A percentile compares a stretch with the other conserved stretches of the same genome.
phyloP scores from a whole-genome alignment of 2,113 vertebrate genomes.

The Piliocolobus tephrosceles region DNA sequence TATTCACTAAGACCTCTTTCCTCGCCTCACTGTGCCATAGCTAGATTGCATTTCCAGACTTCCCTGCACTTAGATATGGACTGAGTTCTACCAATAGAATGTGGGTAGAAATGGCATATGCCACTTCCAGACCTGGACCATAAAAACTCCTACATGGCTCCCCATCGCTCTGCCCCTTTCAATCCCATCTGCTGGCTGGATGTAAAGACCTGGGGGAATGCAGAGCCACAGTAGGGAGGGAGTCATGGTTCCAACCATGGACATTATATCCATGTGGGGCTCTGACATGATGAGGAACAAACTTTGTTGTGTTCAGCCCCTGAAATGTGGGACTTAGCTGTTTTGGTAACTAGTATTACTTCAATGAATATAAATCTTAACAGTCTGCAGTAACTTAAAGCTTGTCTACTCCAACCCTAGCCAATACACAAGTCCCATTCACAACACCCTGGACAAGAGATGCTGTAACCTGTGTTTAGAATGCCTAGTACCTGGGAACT shows the following conservation, averaged over 20 bases:
- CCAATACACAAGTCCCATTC: background rate
- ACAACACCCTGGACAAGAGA: background rate
- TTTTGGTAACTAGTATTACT: background rate
- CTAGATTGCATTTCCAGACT: background rate
- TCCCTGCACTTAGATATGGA: background rate
- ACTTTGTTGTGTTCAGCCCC: background rate
- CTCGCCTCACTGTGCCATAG: background rate
- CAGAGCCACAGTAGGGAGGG: background rate
- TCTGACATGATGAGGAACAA: background rate
- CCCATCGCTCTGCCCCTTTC: accelerated
- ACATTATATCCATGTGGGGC: background rate
- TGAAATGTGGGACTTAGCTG: background rate
- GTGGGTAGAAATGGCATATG: background rate
- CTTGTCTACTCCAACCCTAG: background rate
- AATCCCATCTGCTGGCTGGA: background rate
- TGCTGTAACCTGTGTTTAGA: background rate
- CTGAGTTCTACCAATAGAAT: background rate
- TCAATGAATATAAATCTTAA: background rate
- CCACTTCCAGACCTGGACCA: background rate
- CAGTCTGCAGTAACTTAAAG: background rate
- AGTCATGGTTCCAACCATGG: background rate
- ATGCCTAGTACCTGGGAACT: background rate
- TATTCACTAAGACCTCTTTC: background rate
- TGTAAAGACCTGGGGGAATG: no score
- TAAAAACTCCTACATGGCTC: background rate